These are phyloP conservation scores for Bactericera cockerelli DNA, from an alignment of 1,140 invertebrate genomes.

Conservation along the genomic window DNA sequence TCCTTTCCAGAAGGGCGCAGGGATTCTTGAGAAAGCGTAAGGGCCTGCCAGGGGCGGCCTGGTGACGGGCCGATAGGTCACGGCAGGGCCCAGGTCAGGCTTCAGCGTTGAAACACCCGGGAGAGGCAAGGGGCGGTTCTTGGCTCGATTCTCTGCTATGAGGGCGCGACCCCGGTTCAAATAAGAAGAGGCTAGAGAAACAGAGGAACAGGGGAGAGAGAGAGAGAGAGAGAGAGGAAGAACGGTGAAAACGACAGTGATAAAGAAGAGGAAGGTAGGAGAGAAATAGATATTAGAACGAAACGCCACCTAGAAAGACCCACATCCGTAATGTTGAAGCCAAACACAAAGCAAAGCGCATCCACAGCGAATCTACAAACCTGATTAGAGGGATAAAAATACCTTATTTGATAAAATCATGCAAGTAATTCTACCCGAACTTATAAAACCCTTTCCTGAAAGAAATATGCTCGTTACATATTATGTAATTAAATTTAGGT, in stretches of 20 bases:
- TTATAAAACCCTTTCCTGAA: no score
- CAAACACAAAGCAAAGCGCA: no score
- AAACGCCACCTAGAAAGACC: no score
- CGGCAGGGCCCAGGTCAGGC: conserved; percentile 38
- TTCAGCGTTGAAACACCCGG: conserved; percentile 37
- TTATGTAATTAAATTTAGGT: no score
- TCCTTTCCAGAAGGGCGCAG: conserved; percentile 56
- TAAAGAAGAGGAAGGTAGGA: not conserved
- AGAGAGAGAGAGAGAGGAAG: not conserved
- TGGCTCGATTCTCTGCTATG: conserved; percentile 32
- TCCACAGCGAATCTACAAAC: no score
- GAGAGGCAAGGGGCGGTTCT: conserved; percentile 31
- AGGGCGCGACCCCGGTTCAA: conserved; percentile 24
- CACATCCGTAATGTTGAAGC: no score
- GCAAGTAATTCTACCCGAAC: no score
- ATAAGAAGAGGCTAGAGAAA: conserved; percentile 16
- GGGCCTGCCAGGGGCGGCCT: conserved; percentile 68
- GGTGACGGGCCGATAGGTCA: conserved; percentile 40
- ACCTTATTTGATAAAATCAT: no score
- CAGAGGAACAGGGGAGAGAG: not conserved
- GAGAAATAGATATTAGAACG: no score
- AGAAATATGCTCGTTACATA: no score
- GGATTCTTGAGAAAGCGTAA: conserved; percentile 76
- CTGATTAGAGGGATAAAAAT: no score
- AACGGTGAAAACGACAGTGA: conserved; percentile 7